A percentile compares a stretch with the other conserved stretches of the same genome.
Conservation (phyloP, 2,797 vertebrate species). For the Brachyrhaphis roseni region DNA sequence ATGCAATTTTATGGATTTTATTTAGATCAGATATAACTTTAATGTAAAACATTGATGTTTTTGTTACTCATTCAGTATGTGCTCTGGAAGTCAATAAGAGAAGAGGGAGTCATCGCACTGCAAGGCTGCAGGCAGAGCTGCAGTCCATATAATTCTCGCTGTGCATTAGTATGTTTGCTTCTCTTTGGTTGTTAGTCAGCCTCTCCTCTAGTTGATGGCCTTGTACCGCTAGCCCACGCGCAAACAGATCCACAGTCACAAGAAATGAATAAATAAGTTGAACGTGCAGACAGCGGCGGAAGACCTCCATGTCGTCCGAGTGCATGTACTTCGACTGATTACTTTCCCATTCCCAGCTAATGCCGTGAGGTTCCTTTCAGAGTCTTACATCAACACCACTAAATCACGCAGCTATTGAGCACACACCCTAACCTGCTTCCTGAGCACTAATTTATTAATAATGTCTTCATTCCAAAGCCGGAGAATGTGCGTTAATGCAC, state of each 20-base stretch:
- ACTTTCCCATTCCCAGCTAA: slow-evolving; percentile 53
- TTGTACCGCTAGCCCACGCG: slow-evolving; percentile 23
- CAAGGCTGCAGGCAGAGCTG: slow-evolving; percentile 29
- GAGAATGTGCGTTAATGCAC: not conserved
- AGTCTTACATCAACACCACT: slow-evolving; percentile 27
- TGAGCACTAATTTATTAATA: slow-evolving; percentile 17
- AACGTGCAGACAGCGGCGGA: slow-evolving; percentile 24
- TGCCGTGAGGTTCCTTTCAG: slow-evolving; percentile 46
- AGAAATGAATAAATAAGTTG: slow-evolving; percentile 5
- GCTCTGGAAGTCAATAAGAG: not conserved
- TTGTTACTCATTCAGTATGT: slow-evolving; percentile 10
- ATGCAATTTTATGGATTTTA: not conserved
- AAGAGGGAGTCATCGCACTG: slow-evolving; percentile 12
- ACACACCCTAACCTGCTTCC: slow-evolving; percentile 6
- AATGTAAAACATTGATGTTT: slow-evolving; percentile 12
- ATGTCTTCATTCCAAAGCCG: slow-evolving; percentile 12
- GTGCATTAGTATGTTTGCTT: slow-evolving; percentile 24
- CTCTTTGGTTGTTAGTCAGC: slow-evolving; percentile 47
- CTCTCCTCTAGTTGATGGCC: slow-evolving; percentile 46
- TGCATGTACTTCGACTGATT: slow-evolving; percentile 56
- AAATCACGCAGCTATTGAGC: slow-evolving; percentile 34
- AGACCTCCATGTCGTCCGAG: slow-evolving; percentile 41
- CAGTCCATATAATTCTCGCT: slow-evolving; percentile 18
- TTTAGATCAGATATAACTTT: not conserved
- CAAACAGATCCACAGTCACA: slow-evolving; percentile 2